These are phyloP conservation scores for Tubulanus polymorphus DNA, from an alignment of 2,888 invertebrate species.

Conservation along the genomic window DNA sequence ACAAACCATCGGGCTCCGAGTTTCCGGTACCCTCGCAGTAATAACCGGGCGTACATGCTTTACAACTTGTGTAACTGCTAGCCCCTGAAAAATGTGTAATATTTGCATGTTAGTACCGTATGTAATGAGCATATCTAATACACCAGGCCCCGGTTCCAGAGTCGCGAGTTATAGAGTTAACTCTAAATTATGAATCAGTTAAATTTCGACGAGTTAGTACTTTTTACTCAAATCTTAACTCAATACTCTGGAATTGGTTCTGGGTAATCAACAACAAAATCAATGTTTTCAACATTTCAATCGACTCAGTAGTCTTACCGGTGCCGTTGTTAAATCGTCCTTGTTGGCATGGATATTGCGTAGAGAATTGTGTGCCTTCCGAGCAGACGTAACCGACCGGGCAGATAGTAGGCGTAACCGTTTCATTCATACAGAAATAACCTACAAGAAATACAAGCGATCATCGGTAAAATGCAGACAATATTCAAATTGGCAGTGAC, in stretches of 20 bases:
- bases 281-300: no score
- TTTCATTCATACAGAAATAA: conserved; percentile 42
- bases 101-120: no score
- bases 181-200: no score
- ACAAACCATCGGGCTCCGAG: conserved; percentile 34
- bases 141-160: no score
- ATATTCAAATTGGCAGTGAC: no score
- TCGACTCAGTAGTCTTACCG: conserved; percentile 27
- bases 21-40: conserved; percentile 47
- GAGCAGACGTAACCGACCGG: conserved; percentile 46
- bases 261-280: no score
- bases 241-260: no score
- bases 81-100: conserved; percentile 32
- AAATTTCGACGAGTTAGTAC: no score
- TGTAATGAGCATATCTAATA: no score
- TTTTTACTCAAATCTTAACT: no score
- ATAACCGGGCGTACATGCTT: conserved; percentile 40
- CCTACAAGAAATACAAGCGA: conserved; percentile 26
- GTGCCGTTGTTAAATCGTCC: conserved; percentile 48
- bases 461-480: no score
- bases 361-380: conserved; percentile 32
- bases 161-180: no score
- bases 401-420: conserved; percentile 34
- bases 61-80: conserved; percentile 31
- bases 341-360: conserved; percentile 43